Evolutionary conservation across 2,888 invertebrate species (phyloP).

Genomic region (Platyscelio sp.): DNA sequence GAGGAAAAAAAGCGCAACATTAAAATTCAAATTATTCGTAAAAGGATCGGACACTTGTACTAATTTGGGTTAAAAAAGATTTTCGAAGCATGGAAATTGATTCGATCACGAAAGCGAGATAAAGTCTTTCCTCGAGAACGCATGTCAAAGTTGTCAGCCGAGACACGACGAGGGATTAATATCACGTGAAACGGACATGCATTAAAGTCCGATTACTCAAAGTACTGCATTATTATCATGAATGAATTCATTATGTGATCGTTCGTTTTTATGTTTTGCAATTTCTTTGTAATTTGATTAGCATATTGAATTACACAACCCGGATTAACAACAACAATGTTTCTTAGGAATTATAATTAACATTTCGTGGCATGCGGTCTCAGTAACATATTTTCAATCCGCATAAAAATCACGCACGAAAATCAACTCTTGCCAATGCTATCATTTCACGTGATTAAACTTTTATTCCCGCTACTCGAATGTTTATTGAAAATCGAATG

Average conservation of each 20-base stretch:
- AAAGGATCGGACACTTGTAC: constrained; percentile 62
- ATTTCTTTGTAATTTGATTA: constrained; percentile 68
- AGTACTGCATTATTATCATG: constrained; percentile 68
- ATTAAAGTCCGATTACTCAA: constrained; percentile 70
- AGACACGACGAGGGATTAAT: constrained; percentile 67
- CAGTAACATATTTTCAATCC: not conserved
- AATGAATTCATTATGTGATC: constrained; percentile 68
- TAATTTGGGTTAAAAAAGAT: constrained; percentile 68
- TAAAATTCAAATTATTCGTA: constrained; percentile 67
- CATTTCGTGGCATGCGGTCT: constrained; percentile 34
- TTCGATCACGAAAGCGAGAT: constrained; percentile 71
- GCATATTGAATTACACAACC: constrained; percentile 62
- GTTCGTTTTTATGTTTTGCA: constrained; percentile 65
- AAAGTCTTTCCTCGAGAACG: constrained; percentile 67
- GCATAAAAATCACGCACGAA: not conserved
- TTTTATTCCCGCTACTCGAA: no score
- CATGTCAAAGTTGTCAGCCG: constrained; percentile 70
- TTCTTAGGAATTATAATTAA: constrained; percentile 44
- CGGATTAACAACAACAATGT: constrained; percentile 61
- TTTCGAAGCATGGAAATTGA: constrained; percentile 69
- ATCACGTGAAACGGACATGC: constrained; percentile 67
- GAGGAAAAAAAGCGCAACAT: constrained; percentile 47
- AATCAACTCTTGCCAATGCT: not conserved
- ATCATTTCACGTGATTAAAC: no score
- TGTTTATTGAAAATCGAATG: no score